Percentiles rank a stretch among this genome's conserved stretches.
These are phyloP conservation scores for Sarcophilus harrisii DNA, from an alignment of 2,797 vertebrate species.

Conservation along the genomic window DNA sequence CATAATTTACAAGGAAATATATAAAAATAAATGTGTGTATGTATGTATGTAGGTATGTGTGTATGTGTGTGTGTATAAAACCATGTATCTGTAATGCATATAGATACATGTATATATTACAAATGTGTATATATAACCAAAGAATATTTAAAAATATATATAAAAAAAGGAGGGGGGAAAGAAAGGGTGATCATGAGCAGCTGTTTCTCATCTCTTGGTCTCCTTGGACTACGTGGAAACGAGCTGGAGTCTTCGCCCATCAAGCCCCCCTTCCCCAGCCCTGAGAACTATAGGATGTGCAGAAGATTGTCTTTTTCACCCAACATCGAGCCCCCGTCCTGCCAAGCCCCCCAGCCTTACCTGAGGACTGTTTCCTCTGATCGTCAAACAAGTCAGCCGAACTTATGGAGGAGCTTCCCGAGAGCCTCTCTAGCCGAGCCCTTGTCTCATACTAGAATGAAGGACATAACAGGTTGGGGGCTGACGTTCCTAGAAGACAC, in stretches of 20 bases:
- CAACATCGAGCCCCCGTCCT: too few species aligned
- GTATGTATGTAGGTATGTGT: too few species aligned
- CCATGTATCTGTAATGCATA: too few species aligned
- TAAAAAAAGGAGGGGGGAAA: too few species aligned
- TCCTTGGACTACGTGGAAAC: not conserved
- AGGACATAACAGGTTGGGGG: not conserved
- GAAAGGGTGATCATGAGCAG: not conserved
- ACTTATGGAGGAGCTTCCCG: conserved; percentile 92
- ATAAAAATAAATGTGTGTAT: too few species aligned
- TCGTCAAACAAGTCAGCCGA: conserved; percentile 97
- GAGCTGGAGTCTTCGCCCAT: not conserved
- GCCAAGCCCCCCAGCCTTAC: conserved; percentile 78
- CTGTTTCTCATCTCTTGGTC: not conserved
- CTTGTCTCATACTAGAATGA: conserved; percentile 91
- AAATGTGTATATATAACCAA: too few species aligned
- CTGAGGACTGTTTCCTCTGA: conserved; percentile 89
- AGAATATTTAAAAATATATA: too few species aligned
- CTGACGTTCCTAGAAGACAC: not conserved
- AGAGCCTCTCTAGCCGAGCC: conserved; percentile 91
- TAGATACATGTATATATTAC: too few species aligned
- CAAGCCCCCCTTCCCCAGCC: not conserved
- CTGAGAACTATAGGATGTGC: accelerated
- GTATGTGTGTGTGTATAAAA: too few species aligned
- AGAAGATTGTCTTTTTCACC: not conserved
- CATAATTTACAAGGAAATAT: too few species aligned